These are phyloP conservation scores for Eulemur coronatus DNA, from an alignment of 2,797 vertebrate genomes.

Conservation along the genomic window DNA sequence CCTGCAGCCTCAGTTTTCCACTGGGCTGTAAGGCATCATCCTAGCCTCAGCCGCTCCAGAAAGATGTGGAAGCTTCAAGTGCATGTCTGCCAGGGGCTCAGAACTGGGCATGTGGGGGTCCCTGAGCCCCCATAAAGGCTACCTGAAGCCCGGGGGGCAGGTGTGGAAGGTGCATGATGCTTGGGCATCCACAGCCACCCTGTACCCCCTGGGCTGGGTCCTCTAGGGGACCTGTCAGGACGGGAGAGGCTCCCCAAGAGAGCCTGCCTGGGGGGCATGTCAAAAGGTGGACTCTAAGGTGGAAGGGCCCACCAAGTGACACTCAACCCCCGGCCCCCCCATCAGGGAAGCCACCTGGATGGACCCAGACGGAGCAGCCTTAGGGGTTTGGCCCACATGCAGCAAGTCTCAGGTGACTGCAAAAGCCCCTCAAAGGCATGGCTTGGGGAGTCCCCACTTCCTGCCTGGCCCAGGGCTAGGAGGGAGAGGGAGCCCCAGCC, in stretches of 20 bases:
- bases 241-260: not conserved
- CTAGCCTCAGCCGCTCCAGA: not conserved
- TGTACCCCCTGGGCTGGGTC: not conserved
- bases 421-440: not conserved
- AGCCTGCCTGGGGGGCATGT: accelerated
- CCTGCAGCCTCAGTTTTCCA: not conserved
- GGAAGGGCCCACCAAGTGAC: not conserved
- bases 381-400: not conserved
- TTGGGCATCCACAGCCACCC: not conserved
- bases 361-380: not conserved
- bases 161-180: not conserved
- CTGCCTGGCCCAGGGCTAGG: no score
- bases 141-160: not conserved
- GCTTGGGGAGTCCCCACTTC: not conserved
- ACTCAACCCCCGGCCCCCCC: not conserved
- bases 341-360: not conserved
- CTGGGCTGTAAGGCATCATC: not conserved
- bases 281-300: not conserved
- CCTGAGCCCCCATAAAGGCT: not conserved
- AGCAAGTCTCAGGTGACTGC: not conserved
- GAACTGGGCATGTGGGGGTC: not conserved
- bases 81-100: not conserved
- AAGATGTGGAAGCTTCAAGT: not conserved
- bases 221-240: not conserved
- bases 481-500: not conserved